A percentile compares a stretch with the other conserved stretches of the same genome.
Conservation (phyloP, 2,797 vertebrate species). For the Menidia menidia region DNA sequence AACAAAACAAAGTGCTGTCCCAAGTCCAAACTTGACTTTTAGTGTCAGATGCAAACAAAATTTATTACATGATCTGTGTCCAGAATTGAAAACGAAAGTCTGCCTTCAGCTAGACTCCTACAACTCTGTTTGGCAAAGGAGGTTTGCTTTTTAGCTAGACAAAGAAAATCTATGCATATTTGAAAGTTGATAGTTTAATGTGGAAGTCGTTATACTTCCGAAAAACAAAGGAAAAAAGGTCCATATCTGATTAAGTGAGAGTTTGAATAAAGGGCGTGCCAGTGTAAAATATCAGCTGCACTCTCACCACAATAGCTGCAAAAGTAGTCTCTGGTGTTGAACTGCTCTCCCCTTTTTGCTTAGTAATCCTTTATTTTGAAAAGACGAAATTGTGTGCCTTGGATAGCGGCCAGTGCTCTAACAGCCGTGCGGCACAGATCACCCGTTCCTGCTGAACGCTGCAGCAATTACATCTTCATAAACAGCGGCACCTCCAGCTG, state of each 20-base stretch:
- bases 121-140: constrained; percentile 10
- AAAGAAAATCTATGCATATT: background rate
- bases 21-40: constrained; percentile 22
- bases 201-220: background rate
- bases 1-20: background rate
- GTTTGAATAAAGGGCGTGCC: constrained; percentile 45
- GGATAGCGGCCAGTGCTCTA: constrained; percentile 39
- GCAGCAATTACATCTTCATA: constrained; percentile 64
- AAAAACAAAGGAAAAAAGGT: background rate
- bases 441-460: constrained; percentile 33
- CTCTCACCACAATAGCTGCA: constrained; percentile 34
- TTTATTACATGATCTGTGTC: background rate
- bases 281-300: constrained; percentile 55
- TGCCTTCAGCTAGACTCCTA: background rate
- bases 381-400: constrained; percentile 42
- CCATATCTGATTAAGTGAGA: constrained; percentile 1
- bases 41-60: background rate
- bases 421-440: constrained; percentile 7
- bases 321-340: constrained; percentile 31
- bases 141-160: background rate
- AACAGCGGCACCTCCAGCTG: constrained; percentile 54
- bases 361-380: constrained; percentile 50
- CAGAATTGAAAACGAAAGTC: constrained; percentile 33
- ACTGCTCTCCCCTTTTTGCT: constrained; percentile 37
- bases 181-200: background rate